phyloP scores from a whole-genome alignment of 1,140 invertebrate genomes.

The Cydia strobilella region DNA sequence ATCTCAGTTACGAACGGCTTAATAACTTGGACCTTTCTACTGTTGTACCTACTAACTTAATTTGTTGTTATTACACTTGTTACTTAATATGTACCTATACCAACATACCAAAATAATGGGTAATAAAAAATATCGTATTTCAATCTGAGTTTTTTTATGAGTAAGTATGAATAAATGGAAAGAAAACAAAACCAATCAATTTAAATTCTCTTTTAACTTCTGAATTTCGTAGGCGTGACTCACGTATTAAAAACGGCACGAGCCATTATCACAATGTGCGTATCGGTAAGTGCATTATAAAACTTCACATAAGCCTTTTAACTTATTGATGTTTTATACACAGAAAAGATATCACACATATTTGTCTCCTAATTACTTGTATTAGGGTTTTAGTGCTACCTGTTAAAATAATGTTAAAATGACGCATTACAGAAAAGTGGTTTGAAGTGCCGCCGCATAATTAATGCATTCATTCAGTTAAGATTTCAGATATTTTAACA shows the following conservation, averaged over 20 bases:
- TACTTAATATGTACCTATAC: too few relatives aligned
- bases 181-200: neutral
- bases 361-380: constrained; percentile 4
- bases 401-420: constrained; percentile 3
- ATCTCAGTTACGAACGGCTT: neutral
- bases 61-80: too few relatives aligned
- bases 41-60: neutral
- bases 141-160: neutral
- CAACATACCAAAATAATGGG: neutral
- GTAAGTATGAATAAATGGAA: neutral
- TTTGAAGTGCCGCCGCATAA: neutral
- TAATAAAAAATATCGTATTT: neutral
- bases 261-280: neutral
- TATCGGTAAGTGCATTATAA: constrained; percentile 7
- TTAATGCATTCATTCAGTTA: neutral
- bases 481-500: neutral
- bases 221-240: constrained; percentile 1
- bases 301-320: neutral
- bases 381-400: constrained; percentile 5
- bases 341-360: constrained; percentile 12
- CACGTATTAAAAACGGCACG: constrained; percentile 14
- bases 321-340: neutral
- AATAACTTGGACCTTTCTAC: constrained; percentile 11
- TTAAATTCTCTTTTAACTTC: neutral
- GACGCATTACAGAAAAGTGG: neutral